These are phyloP conservation scores for Phataginus tetradactyla DNA, from an alignment of 2,797 vertebrate genomes.

Conservation along the genomic window DNA sequence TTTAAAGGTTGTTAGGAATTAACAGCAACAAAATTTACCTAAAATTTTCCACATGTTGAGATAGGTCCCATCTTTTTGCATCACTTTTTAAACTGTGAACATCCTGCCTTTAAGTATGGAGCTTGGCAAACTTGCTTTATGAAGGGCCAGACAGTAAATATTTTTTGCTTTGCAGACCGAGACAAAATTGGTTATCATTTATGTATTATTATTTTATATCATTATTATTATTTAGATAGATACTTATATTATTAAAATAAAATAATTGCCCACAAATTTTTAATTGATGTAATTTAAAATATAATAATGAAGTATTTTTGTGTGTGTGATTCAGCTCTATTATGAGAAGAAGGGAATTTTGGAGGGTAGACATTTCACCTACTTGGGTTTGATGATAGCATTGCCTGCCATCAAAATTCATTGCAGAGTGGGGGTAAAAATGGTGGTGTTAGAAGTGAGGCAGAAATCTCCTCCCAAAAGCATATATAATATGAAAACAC, in stretches of 20 bases:
- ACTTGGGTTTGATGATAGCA: neutral
- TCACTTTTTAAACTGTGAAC: neutral
- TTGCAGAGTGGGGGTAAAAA: neutral
- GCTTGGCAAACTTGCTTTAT: neutral
- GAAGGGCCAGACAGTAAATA: neutral
- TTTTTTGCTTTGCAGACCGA: neutral
- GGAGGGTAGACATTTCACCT: neutral
- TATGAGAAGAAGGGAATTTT: neutral
- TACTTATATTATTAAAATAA: neutral
- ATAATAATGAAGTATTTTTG: neutral
- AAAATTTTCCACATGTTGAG: neutral
- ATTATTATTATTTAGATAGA: neutral
- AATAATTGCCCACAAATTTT: neutral
- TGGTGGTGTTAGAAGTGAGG: too few species aligned
- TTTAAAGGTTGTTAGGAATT: neutral
- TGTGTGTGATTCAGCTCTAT: neutral
- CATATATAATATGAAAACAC: too few species aligned
- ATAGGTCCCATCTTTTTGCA: neutral
- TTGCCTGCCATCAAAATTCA: neutral
- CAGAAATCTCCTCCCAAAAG: too few species aligned
- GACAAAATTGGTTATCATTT: neutral
- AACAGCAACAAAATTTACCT: neutral
- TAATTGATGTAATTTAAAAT: neutral
- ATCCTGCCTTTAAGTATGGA: neutral
- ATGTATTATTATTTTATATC: too few species aligned